Percentiles rank a stretch among this genome's conserved stretches.
phyloP scores from a whole-genome alignment of 37 sponge, comb jelly and placozoan genomes.

The Ephydatia muelleri region DNA sequence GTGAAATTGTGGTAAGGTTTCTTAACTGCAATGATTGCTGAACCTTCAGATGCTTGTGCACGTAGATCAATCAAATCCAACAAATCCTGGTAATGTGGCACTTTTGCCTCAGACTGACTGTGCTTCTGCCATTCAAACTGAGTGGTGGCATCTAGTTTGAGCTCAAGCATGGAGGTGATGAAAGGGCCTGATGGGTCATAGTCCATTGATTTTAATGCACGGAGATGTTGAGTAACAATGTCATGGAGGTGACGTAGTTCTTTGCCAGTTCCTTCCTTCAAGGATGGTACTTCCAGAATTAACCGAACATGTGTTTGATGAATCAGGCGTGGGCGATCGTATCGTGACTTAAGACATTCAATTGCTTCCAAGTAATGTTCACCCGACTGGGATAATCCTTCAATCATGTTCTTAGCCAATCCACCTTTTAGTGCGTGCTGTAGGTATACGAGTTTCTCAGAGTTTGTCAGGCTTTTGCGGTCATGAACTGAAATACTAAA shows the following conservation, averaged over 20 bases:
- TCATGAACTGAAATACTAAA: slow-evolving; percentile 43
- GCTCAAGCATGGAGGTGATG: slow-evolving; percentile 43
- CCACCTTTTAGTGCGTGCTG: slow-evolving; percentile 39
- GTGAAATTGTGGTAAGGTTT: not conserved
- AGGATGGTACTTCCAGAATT: slow-evolving; percentile 4
- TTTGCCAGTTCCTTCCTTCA: slow-evolving; percentile 26
- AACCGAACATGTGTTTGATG: slow-evolving; percentile 22
- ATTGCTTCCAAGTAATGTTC: slow-evolving; percentile 42
- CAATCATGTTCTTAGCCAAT: slow-evolving; percentile 36
- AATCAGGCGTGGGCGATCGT: slow-evolving; percentile 12
- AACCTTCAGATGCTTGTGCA: slow-evolving; percentile 28
- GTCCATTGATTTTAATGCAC: slow-evolving; percentile 24
- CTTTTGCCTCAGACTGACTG: slow-evolving; percentile 23
- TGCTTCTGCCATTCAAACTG: slow-evolving; percentile 58
- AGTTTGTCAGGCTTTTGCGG: slow-evolving; percentile 23
- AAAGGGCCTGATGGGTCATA: slow-evolving; percentile 27
- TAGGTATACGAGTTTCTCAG: slow-evolving; percentile 32
- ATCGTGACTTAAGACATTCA: slow-evolving; percentile 10
- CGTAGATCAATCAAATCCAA: not conserved
- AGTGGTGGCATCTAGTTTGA: slow-evolving; percentile 39
- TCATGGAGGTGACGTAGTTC: slow-evolving; percentile 36
- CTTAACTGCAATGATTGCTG: not conserved
- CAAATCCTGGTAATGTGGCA: slow-evolving; percentile 4
- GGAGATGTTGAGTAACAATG: slow-evolving; percentile 27
- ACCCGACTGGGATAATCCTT: slow-evolving; percentile 32